Evolutionary conservation across 2,797 vertebrate species (phyloP).

Genomic region (Linurgus olivaceus): DNA sequence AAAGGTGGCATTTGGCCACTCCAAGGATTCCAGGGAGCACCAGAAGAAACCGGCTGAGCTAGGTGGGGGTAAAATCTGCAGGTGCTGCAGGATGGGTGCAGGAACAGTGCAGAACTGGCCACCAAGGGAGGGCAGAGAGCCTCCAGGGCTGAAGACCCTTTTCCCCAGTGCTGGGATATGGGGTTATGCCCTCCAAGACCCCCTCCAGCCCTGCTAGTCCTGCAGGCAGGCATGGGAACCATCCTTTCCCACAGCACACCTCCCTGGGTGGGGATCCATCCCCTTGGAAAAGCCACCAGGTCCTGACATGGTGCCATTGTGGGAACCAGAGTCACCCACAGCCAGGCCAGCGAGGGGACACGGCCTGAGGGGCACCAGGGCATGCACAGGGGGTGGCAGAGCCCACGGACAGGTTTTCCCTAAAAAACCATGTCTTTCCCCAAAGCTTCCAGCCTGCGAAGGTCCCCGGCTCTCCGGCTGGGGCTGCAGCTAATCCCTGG

Average conservation of each 20-base stretch:
- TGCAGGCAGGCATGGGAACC: accelerated
- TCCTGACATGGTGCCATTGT: accelerated
- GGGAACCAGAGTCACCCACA: neutral
- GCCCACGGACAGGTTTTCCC: neutral
- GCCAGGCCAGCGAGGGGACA: accelerated
- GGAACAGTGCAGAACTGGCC: accelerated
- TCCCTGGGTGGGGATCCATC: accelerated
- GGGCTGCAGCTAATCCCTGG: neutral
- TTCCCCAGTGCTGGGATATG: accelerated
- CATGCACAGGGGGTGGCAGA: neutral
- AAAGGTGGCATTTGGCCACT: neutral
- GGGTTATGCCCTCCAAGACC: neutral
- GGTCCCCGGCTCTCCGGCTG: neutral
- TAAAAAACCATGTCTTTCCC: accelerated
- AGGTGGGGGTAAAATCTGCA: accelerated
- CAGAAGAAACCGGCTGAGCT: neutral
- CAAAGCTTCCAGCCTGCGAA: neutral
- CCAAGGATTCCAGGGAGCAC: neutral
- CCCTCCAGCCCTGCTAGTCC: neutral
- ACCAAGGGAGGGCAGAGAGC: neutral
- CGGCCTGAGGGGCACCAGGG: neutral
- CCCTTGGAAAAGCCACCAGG: neutral
- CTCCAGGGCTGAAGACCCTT: neutral
- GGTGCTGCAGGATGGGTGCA: neutral
- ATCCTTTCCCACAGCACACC: accelerated